phyloP scores from a whole-genome alignment of 2,113 vertebrate genomes.

The Plecotus auritus region DNA sequence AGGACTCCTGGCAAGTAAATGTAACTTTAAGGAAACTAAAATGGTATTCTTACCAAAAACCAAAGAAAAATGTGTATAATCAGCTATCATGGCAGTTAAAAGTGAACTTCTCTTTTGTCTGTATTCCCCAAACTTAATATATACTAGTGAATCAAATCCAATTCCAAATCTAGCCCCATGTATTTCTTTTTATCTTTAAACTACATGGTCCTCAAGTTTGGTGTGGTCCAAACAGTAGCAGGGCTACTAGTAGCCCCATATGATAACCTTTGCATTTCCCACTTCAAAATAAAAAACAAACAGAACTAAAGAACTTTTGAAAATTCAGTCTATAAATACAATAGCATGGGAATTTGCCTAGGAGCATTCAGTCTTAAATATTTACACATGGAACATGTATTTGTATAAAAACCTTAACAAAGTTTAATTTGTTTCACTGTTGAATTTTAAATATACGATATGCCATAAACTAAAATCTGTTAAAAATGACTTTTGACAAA shows the following conservation, averaged over 20 bases:
- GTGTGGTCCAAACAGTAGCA: background rate
- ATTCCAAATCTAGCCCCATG: background rate
- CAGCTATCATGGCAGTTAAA: background rate
- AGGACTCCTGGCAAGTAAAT: background rate
- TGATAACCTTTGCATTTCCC: background rate
- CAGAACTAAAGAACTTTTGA: background rate
- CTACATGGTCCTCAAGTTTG: background rate
- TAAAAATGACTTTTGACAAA: background rate
- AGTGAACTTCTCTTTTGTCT: background rate
- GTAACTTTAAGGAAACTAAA: background rate
- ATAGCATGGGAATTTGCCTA: background rate
- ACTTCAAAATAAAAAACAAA: background rate
- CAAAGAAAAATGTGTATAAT: background rate
- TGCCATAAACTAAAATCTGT: background rate
- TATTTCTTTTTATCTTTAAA: constrained; percentile 6
- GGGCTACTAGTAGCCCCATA: background rate
- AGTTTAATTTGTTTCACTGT: background rate
- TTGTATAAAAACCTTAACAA: background rate
- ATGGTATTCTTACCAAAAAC: background rate
- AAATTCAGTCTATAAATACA: background rate
- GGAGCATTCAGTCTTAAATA: background rate
- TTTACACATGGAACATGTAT: background rate
- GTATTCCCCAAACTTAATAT: background rate
- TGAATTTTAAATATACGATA: background rate
- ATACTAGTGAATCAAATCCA: background rate